phyloP scores from a whole-genome alignment of 2,888 invertebrate genomes.

The Tachina grossa region DNA sequence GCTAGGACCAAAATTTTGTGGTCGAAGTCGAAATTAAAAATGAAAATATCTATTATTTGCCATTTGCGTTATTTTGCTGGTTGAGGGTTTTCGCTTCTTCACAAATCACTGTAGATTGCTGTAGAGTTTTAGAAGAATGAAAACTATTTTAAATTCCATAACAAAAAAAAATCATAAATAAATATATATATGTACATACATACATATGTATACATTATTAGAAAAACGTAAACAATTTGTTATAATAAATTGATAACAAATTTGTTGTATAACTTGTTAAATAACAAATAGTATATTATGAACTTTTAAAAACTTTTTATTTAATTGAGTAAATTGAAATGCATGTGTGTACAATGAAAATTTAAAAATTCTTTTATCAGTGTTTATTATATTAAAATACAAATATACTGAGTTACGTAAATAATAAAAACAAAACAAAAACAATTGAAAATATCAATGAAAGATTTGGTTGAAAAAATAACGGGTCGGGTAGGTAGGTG shows the following conservation, averaged over 20 bases:
- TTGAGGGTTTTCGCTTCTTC: no score
- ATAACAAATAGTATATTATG: slow-evolving; percentile 8
- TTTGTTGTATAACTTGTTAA: slow-evolving; percentile 18
- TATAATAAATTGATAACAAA: slow-evolving; percentile 44
- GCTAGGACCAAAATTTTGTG: no score
- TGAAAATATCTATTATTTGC: no score
- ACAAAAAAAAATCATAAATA: background rate
- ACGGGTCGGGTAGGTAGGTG: background rate
- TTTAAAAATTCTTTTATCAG: slow-evolving; percentile 16
- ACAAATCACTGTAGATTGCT: no score
- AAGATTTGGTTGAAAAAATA: background rate
- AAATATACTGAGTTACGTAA: slow-evolving; percentile 11
- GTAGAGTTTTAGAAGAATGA: no score
- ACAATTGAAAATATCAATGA: background rate
- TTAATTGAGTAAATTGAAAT: slow-evolving; percentile 20
- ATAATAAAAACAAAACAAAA: slow-evolving; percentile 6
- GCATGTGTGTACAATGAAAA: slow-evolving; percentile 25
- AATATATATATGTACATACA: background rate
- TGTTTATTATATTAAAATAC: background rate
- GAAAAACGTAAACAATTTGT: slow-evolving; percentile 29
- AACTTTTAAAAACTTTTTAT: slow-evolving; percentile 33
- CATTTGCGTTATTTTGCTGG: no score
- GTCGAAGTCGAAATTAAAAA: no score
- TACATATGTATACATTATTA: background rate
- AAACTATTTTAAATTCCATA: no score